These are phyloP conservation scores for Sander vitreus DNA, from an alignment of 2,113 vertebrate genomes.

Conservation along the genomic window DNA sequence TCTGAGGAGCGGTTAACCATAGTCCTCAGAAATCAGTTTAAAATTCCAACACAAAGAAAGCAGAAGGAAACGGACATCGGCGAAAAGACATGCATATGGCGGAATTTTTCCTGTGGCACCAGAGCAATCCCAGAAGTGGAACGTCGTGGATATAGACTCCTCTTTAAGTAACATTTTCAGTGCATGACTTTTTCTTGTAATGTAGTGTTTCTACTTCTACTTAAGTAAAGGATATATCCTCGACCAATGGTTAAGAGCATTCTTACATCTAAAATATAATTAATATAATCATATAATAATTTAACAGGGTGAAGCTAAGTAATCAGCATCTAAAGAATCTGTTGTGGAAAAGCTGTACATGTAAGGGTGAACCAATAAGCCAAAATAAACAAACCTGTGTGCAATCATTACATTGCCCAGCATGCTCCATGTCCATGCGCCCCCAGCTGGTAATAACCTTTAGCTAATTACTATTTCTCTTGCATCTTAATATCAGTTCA, in stretches of 20 bases:
- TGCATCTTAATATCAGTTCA: constrained; percentile 78
- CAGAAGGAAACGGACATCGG: too few relatives aligned
- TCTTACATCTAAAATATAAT: constrained; percentile 27
- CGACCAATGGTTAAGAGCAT: background rate
- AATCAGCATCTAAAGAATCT: constrained; percentile 47
- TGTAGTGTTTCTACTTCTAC: background rate
- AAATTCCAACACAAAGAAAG: too few relatives aligned
- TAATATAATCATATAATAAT: constrained; percentile 9
- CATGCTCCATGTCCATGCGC: constrained; percentile 67
- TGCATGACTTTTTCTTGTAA: background rate
- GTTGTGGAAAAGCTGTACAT: constrained; percentile 44
- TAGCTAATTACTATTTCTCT: constrained; percentile 78
- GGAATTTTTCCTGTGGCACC: too few relatives aligned
- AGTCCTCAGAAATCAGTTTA: too few relatives aligned
- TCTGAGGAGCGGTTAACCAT: too few relatives aligned
- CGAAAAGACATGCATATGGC: too few relatives aligned
- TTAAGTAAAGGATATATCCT: background rate
- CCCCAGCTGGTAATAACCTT: constrained; percentile 78
- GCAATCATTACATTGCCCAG: constrained; percentile 68
- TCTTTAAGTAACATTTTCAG: background rate
- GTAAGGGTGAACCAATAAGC: constrained; percentile 33
- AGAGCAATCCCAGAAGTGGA: too few relatives aligned
- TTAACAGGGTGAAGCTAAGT: constrained; percentile 4
- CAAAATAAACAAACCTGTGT: constrained; percentile 71
- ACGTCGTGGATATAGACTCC: too few relatives aligned